Conservation (phyloP, 2,797 vertebrate species). For the Danio albolineatus region DNA sequence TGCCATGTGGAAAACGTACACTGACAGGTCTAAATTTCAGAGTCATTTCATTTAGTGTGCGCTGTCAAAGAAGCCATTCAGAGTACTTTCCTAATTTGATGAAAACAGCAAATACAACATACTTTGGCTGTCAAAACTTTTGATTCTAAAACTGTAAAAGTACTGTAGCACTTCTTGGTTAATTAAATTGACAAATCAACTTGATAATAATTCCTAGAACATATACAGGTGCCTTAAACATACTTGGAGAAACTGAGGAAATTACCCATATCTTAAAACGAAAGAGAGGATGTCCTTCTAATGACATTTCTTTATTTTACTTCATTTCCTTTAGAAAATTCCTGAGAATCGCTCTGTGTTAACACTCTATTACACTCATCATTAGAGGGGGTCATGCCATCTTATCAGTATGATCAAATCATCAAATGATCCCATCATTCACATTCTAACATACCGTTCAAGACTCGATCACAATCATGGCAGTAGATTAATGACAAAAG, state of each 20-base stretch:
- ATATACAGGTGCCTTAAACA: neutral
- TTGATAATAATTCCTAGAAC: too few relatives aligned
- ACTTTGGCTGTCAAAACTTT: neutral
- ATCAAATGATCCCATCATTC: conserved; percentile 17
- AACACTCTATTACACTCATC: conserved; percentile 1
- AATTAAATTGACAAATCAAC: neutral
- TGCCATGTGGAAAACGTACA: neutral
- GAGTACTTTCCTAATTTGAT: neutral
- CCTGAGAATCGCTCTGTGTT: neutral
- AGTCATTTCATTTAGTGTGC: neutral
- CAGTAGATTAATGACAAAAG: neutral
- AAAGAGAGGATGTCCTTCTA: neutral
- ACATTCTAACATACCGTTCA: neutral
- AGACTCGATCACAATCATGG: neutral
- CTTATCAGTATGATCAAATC: conserved; percentile 11
- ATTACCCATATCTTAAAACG: neutral
- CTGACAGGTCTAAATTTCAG: neutral
- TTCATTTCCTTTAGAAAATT: conserved; percentile 2
- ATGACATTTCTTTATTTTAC: neutral
- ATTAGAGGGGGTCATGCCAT: neutral
- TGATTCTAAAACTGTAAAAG: neutral
- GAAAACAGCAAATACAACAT: conserved; percentile 6
- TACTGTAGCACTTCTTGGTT: neutral
- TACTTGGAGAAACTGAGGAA: neutral
- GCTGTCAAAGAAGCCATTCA: conserved; percentile 3